Evolutionary conservation across 2,113 vertebrate genomes (phyloP).

Genomic region (Phrynocephalus versicolor): DNA sequence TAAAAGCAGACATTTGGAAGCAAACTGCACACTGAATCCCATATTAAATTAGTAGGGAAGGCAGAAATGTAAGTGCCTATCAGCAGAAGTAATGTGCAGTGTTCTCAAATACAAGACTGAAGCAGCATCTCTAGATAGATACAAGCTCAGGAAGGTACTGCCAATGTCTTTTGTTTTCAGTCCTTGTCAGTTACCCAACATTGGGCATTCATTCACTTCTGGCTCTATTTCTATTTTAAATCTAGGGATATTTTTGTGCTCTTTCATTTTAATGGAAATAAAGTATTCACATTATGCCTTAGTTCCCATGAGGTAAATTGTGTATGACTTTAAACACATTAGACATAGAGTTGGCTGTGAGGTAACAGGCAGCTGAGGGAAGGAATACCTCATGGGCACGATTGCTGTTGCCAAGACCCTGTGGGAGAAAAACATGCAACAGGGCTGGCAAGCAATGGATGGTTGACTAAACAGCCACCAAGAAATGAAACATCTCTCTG

Average conservation of each 20-base stretch:
- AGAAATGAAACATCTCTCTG: constrained; percentile 43
- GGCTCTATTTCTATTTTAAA: constrained; percentile 14
- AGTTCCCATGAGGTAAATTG: background rate
- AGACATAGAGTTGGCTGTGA: background rate
- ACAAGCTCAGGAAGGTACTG: background rate
- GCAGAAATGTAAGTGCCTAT: background rate
- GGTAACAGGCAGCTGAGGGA: rapidly evolving
- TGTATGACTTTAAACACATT: background rate
- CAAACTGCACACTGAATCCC: background rate
- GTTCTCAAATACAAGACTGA: background rate
- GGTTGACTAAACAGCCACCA: constrained; percentile 33
- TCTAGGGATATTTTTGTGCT: background rate
- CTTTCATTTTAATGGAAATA: constrained; percentile 23
- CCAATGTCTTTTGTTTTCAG: constrained; percentile 24
- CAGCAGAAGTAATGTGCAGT: background rate
- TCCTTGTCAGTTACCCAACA: background rate
- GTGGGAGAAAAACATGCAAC: background rate
- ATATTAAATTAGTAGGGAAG: background rate
- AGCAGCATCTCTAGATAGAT: background rate
- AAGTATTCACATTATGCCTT: background rate
- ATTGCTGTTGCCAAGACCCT: constrained; percentile 13
- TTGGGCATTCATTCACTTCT: background rate
- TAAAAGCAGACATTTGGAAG: background rate
- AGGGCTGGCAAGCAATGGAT: constrained; percentile 26
- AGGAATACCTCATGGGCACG: background rate